Base-by-base conservation (phyloP, 2,888 invertebrate genomes). In the Nasonia oneida region DNA sequence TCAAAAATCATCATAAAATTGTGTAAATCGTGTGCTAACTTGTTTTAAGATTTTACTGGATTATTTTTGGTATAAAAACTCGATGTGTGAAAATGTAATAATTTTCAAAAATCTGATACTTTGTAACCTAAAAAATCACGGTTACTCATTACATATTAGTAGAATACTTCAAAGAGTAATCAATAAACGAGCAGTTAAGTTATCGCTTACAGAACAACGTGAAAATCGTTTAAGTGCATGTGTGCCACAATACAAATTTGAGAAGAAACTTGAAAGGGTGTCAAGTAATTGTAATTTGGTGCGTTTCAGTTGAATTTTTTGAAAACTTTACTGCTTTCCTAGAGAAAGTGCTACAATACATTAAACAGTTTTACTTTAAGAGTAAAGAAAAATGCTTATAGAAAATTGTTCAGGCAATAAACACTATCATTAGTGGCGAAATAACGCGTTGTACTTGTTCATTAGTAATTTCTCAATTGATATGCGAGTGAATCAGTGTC, bases 371-470 rank as follows among this genome's bases (percentile, higher is more conserved):
- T 61, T 23, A 78, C 39, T 29, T 83, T 81, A 71, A 78, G 75
- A 78, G 53, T 42, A 81, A 84, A 78, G 50, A 80, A 81, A 75
- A 71, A 75, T 39, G 50, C 15, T 81, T 82, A 81, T 81, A 83
- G 83, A 87, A 87, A 87, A 77, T 80, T 37, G 39, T 84, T 81
- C 61, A 77, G 83, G 83, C 81, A 81, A 86, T 70, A 84, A 86
- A 86, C 53, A 53, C 83, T 79, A 83, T 67, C 70, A 14, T 86
- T 75, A 85, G 74, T 87, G 76, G 81, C 83, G 83, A 81, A 80
- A 81, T 83, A 81, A 84, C 81, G 81, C 83, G 75, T 87, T 87
- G 83, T 87, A 87, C 87, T 87, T 87, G 70, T 84, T 81, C 84
- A 80, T 87, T 83, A 81, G 81, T 85, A 78, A 67, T 76, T 78